phyloP scores from a whole-genome alignment of 2,797 vertebrate genomes.

The Lates japonicus region DNA sequence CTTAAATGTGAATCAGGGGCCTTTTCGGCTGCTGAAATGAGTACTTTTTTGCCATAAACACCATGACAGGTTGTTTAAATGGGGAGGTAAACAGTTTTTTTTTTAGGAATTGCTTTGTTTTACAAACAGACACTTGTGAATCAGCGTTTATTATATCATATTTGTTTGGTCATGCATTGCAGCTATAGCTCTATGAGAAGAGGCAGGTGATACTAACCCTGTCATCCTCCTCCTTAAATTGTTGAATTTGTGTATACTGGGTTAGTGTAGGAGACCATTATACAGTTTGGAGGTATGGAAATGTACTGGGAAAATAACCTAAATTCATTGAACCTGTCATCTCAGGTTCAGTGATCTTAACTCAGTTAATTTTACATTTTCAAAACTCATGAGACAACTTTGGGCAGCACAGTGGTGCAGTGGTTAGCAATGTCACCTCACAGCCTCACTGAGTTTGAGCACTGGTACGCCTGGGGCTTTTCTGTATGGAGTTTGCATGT shows the following conservation, averaged over 20 bases:
- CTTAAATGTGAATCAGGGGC: not conserved
- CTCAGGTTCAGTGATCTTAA: too few species aligned
- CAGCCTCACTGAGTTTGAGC: too few species aligned
- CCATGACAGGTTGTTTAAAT: not conserved
- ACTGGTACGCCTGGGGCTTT: too few species aligned
- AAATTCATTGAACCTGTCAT: too few species aligned
- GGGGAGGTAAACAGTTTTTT: not conserved
- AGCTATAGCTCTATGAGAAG: not conserved
- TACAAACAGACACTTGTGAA: not conserved
- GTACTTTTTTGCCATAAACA: not conserved
- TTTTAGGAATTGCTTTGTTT: not conserved
- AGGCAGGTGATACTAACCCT: not conserved
- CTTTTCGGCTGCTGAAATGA: not conserved
- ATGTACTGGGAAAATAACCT: not conserved
- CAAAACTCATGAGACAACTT: too few species aligned
- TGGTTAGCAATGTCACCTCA: too few species aligned
- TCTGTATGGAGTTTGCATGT: too few species aligned
- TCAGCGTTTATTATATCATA: not conserved
- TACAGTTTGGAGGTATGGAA: not conserved
- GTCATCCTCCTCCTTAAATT: not conserved
- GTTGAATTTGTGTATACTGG: not conserved
- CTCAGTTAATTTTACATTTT: too few species aligned
- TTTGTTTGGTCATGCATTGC: not conserved
- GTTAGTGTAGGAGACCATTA: not conserved
- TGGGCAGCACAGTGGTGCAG: too few species aligned